Evolutionary conservation across 2,888 invertebrate genomes (phyloP).

Genomic region (Amphipyra tragopoginis): DNA sequence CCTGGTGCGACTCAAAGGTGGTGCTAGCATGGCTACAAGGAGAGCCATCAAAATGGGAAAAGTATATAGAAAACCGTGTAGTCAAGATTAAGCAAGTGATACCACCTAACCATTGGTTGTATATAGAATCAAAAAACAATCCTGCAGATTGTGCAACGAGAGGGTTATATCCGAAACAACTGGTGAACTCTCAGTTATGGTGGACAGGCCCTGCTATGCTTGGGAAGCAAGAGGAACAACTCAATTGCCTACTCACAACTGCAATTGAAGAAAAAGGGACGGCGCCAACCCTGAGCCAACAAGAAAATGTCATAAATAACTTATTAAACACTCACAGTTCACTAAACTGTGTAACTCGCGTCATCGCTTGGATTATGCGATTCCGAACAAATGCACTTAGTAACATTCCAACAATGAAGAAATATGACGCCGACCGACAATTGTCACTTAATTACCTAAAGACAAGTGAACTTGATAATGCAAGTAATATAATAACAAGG

Average conservation of each 20-base stretch:
- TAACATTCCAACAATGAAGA: conserved; percentile 4
- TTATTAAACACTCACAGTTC: conserved; percentile 6
- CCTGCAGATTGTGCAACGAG: conserved; percentile 61
- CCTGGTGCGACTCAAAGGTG: conserved; percentile 45
- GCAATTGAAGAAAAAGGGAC: conserved; percentile 1
- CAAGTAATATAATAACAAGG: conserved; percentile 6
- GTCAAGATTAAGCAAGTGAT: conserved; percentile 31
- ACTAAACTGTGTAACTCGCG: not conserved
- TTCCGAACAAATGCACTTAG: conserved; percentile 1
- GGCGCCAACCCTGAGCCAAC: not conserved
- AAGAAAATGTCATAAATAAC: conserved; percentile 2
- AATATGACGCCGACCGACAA: not conserved
- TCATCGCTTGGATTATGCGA: conserved; percentile 11
- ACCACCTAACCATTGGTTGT: conserved; percentile 25
- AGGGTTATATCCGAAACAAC: conserved; percentile 39
- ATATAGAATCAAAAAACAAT: conserved; percentile 45
- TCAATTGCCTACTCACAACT: conserved; percentile 1
- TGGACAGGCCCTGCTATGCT: conserved; percentile 20
- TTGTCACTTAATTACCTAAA: conserved; percentile 1
- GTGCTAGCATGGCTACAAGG: conserved; percentile 40
- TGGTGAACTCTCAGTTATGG: conserved; percentile 33
- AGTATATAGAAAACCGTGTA: conserved; percentile 38
- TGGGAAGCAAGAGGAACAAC: not conserved
- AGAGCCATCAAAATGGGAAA: conserved; percentile 21
- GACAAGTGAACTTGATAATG: conserved; percentile 3